These are phyloP conservation scores for Drosophila nebulosa DNA, from an alignment of 1,140 invertebrate genomes.

Conservation along the genomic window DNA sequence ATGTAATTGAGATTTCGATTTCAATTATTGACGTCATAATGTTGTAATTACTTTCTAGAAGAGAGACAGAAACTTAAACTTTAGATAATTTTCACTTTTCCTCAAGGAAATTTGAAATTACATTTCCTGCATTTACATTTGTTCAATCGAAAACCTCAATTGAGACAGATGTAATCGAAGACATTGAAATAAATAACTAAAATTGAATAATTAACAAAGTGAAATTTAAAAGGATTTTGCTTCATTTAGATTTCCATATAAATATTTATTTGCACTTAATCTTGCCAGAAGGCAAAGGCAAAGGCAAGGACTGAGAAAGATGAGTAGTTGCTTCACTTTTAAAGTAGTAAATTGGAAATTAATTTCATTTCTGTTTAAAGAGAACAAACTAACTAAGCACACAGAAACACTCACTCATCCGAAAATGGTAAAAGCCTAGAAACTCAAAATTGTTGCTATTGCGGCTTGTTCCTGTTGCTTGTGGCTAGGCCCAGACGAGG, in stretches of 20 bases:
- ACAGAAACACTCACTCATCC: not conserved
- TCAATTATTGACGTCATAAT: too few species aligned
- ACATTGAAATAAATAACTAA: not conserved
- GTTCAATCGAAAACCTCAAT: not conserved
- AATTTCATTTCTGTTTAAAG: constrained; percentile 23
- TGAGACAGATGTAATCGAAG: not conserved
- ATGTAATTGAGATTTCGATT: too few species aligned
- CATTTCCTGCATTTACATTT: not conserved
- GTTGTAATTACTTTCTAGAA: too few species aligned
- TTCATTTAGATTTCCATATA: too few species aligned
- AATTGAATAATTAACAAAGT: not conserved
- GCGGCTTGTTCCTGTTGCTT: not conserved
- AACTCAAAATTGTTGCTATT: constrained; percentile 1
- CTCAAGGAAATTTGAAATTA: not conserved
- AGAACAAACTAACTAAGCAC: constrained; percentile 34
- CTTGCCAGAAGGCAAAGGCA: not conserved
- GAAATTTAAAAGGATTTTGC: not conserved
- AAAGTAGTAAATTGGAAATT: constrained; percentile 3
- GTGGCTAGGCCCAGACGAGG: constrained; percentile 12
- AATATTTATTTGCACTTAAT: not conserved
- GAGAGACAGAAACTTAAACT: too few species aligned
- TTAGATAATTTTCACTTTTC: not conserved
- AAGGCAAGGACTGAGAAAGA: not conserved
- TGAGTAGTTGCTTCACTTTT: not conserved
- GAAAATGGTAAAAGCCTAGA: not conserved